These are phyloP conservation scores for Diadophis punctatus DNA, from an alignment of 2,113 vertebrate species.

Conservation along the genomic window DNA sequence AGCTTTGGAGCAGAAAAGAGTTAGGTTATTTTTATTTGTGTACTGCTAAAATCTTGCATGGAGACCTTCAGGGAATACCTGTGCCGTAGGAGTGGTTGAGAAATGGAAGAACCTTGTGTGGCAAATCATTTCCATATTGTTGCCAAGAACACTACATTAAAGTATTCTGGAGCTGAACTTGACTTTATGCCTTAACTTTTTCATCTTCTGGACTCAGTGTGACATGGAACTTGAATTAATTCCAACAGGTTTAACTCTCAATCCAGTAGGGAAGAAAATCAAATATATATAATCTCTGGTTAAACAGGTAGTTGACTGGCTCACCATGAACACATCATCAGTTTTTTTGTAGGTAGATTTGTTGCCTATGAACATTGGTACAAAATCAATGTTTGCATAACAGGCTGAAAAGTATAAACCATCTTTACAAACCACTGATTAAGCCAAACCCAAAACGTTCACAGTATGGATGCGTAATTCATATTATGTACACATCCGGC, in stretches of 20 bases:
- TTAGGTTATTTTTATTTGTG: neutral
- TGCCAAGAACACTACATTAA: neutral
- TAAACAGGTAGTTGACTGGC: neutral
- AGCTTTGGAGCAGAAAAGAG: neutral
- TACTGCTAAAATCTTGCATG: neutral
- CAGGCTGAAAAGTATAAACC: neutral
- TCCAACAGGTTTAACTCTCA: neutral
- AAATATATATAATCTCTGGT: no score
- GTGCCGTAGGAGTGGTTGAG: neutral
- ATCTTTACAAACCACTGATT: neutral
- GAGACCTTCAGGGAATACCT: neutral
- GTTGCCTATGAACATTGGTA: neutral
- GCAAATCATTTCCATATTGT: neutral
- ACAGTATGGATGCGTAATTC: neutral
- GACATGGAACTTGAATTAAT: neutral
- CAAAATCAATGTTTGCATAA: neutral
- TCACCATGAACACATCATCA: neutral
- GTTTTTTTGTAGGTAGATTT: neutral
- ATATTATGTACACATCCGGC: neutral
- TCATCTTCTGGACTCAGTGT: neutral
- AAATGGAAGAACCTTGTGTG: neutral
- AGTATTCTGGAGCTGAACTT: neutral
- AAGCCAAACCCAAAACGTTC: neutral
- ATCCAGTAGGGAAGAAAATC: neutral
- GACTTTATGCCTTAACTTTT: neutral